Conservation (phyloP, 2,113 vertebrate genomes). For the Stigmatopora argus region DNA sequence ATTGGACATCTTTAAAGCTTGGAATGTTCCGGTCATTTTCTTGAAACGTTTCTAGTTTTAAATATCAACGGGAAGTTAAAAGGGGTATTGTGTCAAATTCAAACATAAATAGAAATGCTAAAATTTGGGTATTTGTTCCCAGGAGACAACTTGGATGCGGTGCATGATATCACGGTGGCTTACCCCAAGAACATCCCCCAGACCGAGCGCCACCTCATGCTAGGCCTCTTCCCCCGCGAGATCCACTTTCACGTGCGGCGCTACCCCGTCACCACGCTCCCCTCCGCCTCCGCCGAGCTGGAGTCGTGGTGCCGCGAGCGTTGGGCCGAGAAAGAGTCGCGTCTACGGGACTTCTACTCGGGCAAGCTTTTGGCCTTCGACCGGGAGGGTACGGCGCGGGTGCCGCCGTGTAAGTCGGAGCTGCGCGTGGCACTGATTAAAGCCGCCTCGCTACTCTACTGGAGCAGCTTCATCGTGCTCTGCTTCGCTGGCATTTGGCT, state of each 20-base stretch:
- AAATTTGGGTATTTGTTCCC: conserved; percentile 7
- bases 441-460: conserved; percentile 81
- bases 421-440: conserved; percentile 81
- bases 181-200: conserved; percentile 95
- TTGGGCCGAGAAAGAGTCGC: conserved; percentile 89
- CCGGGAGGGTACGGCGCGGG: conserved; percentile 51
- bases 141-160: conserved; percentile 89
- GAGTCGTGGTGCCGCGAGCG: conserved; percentile 87
- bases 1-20: no score
- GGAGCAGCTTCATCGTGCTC: conserved; percentile 77
- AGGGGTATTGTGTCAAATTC: not conserved
- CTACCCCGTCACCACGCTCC: conserved; percentile 75
- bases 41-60: no score
- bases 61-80: no score
- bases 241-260: conserved; percentile 92
- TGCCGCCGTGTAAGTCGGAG: conserved; percentile 91
- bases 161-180: conserved; percentile 94
- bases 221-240: conserved; percentile 85
- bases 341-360: conserved; percentile 81
- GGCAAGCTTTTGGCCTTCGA: conserved; percentile 70
- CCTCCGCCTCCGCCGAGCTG: conserved; percentile 71
- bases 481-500: conserved; percentile 74
- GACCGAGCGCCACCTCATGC: conserved; percentile 87
- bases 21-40: no score
- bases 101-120: not conserved